These are phyloP conservation scores for Ictidomys tridecemlineatus DNA, from an alignment of 2,113 vertebrate species.

Conservation along the genomic window DNA sequence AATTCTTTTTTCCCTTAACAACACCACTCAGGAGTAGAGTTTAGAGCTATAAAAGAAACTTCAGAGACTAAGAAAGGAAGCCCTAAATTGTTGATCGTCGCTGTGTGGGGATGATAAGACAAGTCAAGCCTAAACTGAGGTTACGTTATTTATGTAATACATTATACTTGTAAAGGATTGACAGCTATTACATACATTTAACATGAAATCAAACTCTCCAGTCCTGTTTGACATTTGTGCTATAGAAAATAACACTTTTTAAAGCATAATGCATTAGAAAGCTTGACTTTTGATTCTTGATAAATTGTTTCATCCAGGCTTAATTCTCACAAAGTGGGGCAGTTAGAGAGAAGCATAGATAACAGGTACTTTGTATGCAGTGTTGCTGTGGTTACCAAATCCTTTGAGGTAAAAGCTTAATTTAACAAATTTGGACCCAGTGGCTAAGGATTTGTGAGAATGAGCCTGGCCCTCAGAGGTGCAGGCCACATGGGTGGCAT, in stretches of 20 bases:
- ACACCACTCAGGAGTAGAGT: constrained; percentile 78
- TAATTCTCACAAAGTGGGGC: constrained; percentile 27
- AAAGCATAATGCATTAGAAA: background rate
- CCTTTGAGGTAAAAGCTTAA: constrained; percentile 31
- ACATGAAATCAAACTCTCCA: constrained; percentile 13
- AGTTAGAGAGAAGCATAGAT: background rate
- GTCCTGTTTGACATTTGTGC: constrained; percentile 46
- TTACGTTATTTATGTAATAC: constrained; percentile 52
- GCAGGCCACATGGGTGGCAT: background rate
- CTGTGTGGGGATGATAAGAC: constrained; percentile 53
- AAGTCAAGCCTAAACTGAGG: background rate
- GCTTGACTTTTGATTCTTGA: constrained; percentile 4
- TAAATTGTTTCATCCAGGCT: constrained; percentile 20
- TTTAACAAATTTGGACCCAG: background rate
- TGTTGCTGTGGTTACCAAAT: constrained; percentile 21
- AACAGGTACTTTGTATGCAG: background rate
- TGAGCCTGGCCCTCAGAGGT: background rate
- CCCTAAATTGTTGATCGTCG: constrained; percentile 55
- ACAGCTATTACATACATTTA: constrained; percentile 63
- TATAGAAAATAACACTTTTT: constrained; percentile 24
- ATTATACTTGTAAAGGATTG: constrained; percentile 44
- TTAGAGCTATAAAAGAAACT: constrained; percentile 78
- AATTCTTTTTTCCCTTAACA: constrained; percentile 79
- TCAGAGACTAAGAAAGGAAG: constrained; percentile 60
- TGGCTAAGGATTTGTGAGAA: background rate